Evolutionary conservation across 2,797 vertebrate genomes (phyloP), one percentile per base, ranked within the genome.

Genomic region (Eidolon dupreanum): DNA sequence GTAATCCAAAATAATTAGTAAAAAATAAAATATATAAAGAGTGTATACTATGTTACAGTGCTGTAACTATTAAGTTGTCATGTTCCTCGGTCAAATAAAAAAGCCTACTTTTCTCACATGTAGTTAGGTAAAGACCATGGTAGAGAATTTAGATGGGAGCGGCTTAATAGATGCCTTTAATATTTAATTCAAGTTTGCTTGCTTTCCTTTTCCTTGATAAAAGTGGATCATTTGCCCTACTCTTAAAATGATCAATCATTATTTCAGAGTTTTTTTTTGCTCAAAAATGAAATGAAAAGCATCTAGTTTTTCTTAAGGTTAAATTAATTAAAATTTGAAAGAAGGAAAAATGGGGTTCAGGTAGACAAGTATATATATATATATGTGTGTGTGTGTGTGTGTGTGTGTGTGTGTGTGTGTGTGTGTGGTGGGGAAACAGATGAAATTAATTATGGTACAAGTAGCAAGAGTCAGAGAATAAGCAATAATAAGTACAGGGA

Each of bases 191-290:
- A 74, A 41, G 55, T 73, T 33, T 73, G 59, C 65, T 78, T 65
- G 55, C 55, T 78, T 96, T 82, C 83, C 38, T 93, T 84, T 77
- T 91, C 59, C 65, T 91, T 92, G 38, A 84, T 33, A 49, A 79
- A 84, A 68, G 33, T 74, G 20, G 8, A 82, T 85, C 59, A 49
- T 79, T 66, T 91, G 65, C 26, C 59, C 4, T 75, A 51, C 8
- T 90, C 63, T 36, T 77, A 82, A 71, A 93, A 77, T 74, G 31
- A 94, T 26, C 19, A 36, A 94, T 68, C 33, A 75, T 70, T 74
- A 68, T 73, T 57, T 75, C 87, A 92, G 19, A 61, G 9, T 43
- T 43, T 49, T 19, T 85, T 93, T 90, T 73, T 93, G 57, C 51
- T 85, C 9, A 93, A 73, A 79, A 53, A 63, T 63, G 16, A 84